Evolutionary conservation across 37 sponge, comb jelly and placozoan genomes (phyloP), one percentile per base, ranked within the genome.

Genomic region (Crambe crambe): DNA sequence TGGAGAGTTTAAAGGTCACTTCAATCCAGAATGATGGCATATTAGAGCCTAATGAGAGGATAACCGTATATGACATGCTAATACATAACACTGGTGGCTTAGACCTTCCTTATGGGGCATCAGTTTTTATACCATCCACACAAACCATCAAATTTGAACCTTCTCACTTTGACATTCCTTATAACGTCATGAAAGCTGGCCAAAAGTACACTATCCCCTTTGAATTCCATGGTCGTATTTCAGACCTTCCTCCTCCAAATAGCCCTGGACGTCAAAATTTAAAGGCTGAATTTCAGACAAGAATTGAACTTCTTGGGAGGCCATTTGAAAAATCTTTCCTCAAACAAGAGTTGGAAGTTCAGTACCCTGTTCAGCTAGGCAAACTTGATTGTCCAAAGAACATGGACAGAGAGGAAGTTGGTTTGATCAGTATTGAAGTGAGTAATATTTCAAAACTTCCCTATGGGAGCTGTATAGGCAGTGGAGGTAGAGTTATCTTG

Each of bases 211-310:
- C 62, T 20, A 51, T 92, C 27, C 85, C 87, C 2, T 47, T 72
- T 29, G 80, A 80, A 56, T 88, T 77, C 72, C 76, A 77, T 56
- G 92, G 92, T 32, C 51, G 92, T 37, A 86, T 92, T 30, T 92
- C 84, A 70, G 92, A 92, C 42, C 80, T 84, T 27, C 92, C 92
- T 26, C 88, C 92, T 23, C 92, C 92, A 2, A 92, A 92, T 83
- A 77, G 47, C 1, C 85, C 85, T 18, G 92, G 92, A 20, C 92
- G 89, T 6, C 87, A 84, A 68, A 73, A 84, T 37, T 85, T 83
- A 8, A 31, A 41, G 40, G 92, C 92, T 15, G 60, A 80, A 47
- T 88, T 92, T 41, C 42, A 80, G 26, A 67, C 92, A 37, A 66
- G 88, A 44, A 69, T 84, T 27, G 81, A 88, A 21, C 77, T 87